Percentiles rank a stretch among this genome's conserved stretches.
Conservation (phyloP, 2,888 invertebrate genomes). For the Cephonodes hylas region DNA sequence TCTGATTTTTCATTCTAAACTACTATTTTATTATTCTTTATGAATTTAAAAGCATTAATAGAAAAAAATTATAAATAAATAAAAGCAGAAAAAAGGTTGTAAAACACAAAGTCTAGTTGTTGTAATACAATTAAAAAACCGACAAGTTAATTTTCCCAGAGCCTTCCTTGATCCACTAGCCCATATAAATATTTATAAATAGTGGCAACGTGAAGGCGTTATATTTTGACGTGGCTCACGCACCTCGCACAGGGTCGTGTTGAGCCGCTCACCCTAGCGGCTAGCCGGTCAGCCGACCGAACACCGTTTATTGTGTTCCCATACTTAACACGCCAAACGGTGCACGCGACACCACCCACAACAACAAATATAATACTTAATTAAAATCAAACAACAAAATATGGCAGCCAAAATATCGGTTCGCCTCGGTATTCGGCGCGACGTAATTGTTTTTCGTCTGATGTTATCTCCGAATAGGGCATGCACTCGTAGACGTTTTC, state of each 20-base stretch:
- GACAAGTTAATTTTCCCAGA: background rate
- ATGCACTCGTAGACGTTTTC: background rate
- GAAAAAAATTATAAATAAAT: no score
- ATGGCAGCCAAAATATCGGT: background rate
- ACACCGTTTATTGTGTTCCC: slow-evolving; percentile 32
- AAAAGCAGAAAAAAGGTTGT: no score
- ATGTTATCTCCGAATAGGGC: background rate
- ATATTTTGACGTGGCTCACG: slow-evolving; percentile 31
- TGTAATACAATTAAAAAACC: background rate
- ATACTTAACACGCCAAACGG: slow-evolving; percentile 30
- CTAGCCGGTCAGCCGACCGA: slow-evolving; percentile 25
- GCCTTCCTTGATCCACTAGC: background rate
- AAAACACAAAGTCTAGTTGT: no score
- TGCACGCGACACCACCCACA: slow-evolving; percentile 26
- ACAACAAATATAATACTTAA: slow-evolving; percentile 1
- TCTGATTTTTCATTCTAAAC: no score
- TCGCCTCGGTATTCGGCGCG: background rate
- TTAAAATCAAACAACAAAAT: slow-evolving; percentile 8
- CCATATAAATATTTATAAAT: slow-evolving; percentile 9
- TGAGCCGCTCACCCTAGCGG: slow-evolving; percentile 11
- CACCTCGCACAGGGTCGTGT: slow-evolving; percentile 21
- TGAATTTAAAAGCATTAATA: no score
- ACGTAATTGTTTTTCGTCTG: slow-evolving; percentile 2
- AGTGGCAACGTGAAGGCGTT: background rate
- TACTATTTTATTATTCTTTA: no score